Base-by-base conservation (phyloP, 2,888 invertebrate species). In the Tetragonisca angustula region DNA sequence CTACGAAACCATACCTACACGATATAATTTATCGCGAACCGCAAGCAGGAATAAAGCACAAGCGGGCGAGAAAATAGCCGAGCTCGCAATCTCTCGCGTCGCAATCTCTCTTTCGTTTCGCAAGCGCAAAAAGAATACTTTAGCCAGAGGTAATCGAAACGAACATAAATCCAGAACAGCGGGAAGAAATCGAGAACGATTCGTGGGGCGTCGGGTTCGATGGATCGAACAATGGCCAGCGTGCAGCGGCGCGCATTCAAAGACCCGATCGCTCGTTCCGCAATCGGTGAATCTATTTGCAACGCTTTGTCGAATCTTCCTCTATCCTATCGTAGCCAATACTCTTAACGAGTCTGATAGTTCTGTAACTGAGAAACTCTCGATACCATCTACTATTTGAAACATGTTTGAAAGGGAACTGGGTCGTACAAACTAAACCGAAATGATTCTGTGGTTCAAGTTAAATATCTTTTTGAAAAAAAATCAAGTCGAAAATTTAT, bases 271-370 rank as follows among this genome's bases (percentile, higher is more conserved):
- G 81, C 76, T 70, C 69, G 74, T 59, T 73, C 15, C 27, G 79
- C 89, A 85, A 86, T 85, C 85, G 87, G 75, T 77, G 76, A 72
- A 85, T 81, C 77, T 65, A 76, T 62, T 75, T 56, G 77, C 77
- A 50, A 74, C 62, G 74, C 61, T 74, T 62, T 59, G 54, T 76
- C 80, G 61, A 71, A 62, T 74, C 69, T 52, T 72, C 61, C 52
- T 70, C 61, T 27, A 73, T 56, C 68, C 52, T 49, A 21, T 15
- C 69, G 64, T 56, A 17, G 24, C 74, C 65, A 67, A 84, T 69
- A 52, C 32, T 24, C 67, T 50, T 84, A 84, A 76, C 83, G 68
- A 79, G 64, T 15, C 49, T 11, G n/a, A 73, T 61, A 62, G 50
- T 43, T 65, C 56, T 19, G 17, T 19, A 32, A 43, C 17, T 49